phyloP scores from a whole-genome alignment of 2,113 vertebrate species.

The Beaufortia kweichowensis region DNA sequence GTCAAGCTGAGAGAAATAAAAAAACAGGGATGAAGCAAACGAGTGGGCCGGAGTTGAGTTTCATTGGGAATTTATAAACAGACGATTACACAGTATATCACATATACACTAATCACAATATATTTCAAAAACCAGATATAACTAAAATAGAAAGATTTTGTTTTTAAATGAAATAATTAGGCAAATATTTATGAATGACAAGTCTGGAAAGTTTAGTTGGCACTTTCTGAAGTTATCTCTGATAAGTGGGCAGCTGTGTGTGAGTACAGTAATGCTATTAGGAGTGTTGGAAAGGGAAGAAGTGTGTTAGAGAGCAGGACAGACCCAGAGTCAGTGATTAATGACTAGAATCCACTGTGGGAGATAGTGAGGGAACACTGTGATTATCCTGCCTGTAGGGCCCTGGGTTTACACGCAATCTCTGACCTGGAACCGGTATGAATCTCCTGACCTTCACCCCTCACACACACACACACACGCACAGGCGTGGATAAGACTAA shows the following conservation, averaged over 20 bases:
- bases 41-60: conserved; percentile 8
- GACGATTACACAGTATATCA: background rate
- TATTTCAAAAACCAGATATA: too few relatives aligned
- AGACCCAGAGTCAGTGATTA: conserved; percentile 77
- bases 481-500: conserved; percentile 14
- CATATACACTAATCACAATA: background rate
- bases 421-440: conserved; percentile 72
- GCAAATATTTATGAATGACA: background rate
- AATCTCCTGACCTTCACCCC: conserved; percentile 73
- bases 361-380: conserved; percentile 75
- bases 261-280: conserved; percentile 3
- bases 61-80: conserved; percentile 7
- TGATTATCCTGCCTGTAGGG: conserved; percentile 78
- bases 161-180: background rate
- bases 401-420: conserved; percentile 71
- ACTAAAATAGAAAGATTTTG: background rate
- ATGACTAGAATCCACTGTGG: conserved; percentile 77
- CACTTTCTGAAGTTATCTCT: conserved; percentile 2
- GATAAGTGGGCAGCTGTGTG: background rate
- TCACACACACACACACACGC: conserved; percentile 61
- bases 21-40: conserved; percentile 1
- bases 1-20: conserved; percentile 31
- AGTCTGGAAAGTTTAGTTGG: conserved; percentile 6
- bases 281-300: conserved; percentile 34
- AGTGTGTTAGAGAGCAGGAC: conserved; percentile 55